phyloP scores from a whole-genome alignment of 2,797 vertebrate genomes.

The Microtus obscurus region DNA sequence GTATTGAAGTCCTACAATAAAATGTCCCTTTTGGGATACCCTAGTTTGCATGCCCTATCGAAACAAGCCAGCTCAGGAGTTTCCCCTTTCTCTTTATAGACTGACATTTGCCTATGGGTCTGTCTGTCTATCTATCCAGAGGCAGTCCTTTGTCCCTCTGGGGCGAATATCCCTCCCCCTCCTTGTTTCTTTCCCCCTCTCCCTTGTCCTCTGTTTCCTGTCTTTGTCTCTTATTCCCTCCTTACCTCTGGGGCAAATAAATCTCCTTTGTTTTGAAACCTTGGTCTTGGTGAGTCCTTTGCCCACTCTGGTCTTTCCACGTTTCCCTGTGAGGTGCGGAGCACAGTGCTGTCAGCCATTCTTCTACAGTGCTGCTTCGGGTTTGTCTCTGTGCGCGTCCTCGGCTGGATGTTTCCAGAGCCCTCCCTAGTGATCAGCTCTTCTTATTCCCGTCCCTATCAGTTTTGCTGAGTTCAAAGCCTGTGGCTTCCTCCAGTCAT shows the following conservation, averaged over 20 bases:
- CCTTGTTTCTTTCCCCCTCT: neutral
- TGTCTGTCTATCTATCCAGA: neutral
- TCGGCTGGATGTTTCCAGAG: too few relatives aligned
- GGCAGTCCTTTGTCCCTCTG: neutral
- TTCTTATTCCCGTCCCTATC: neutral
- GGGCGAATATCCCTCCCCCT: neutral
- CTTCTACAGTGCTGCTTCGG: too few relatives aligned
- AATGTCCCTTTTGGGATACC: neutral
- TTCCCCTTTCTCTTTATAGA: neutral
- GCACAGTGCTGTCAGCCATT: neutral
- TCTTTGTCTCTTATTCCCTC: neutral
- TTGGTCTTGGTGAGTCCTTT: neutral
- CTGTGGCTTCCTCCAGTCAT: neutral
- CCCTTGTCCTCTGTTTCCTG: neutral
- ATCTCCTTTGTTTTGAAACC: neutral
- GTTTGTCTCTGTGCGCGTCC: neutral
- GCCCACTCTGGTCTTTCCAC: neutral
- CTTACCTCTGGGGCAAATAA: neutral
- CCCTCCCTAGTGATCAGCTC: neutral
- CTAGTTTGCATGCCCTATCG: neutral
- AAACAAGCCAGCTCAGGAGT: neutral
- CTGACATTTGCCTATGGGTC: neutral
- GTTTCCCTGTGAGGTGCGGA: neutral
- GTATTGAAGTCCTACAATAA: neutral
- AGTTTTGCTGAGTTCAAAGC: neutral